A percentile compares a stretch with the other conserved stretches of the same genome.
phyloP scores from a whole-genome alignment of 2,113 vertebrate species.

The Cololabis saira region DNA sequence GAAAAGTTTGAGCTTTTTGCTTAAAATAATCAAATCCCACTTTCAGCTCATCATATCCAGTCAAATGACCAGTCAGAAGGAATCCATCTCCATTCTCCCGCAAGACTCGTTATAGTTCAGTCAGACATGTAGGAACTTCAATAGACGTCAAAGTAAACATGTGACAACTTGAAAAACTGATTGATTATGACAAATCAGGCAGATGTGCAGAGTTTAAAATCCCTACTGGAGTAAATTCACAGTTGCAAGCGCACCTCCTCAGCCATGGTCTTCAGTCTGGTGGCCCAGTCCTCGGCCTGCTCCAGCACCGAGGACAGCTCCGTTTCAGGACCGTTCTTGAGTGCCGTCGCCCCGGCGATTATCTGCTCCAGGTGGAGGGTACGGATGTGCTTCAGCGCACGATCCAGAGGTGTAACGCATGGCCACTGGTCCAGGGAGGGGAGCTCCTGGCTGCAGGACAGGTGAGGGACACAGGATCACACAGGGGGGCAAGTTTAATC shows the following conservation, averaged over 20 bases:
- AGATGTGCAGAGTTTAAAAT: no score
- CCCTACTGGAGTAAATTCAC: background rate
- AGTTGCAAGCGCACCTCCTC: conserved; percentile 85
- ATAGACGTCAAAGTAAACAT: no score
- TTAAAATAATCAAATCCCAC: no score
- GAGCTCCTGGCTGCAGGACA: conserved; percentile 81
- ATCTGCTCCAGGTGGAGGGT: conserved; percentile 87
- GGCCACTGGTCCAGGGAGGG: conserved; percentile 72
- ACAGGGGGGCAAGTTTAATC: no score
- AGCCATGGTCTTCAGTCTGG: conserved; percentile 81
- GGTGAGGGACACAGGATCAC: background rate
- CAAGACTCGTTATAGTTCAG: no score
- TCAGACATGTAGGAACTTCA: no score
- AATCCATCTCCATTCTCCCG: no score
- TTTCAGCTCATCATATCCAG: no score
- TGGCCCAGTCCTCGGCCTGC: conserved; percentile 92
- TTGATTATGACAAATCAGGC: no score
- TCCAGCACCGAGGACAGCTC: conserved; percentile 81
- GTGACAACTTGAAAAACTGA: no score
- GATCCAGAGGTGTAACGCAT: conserved; percentile 88
- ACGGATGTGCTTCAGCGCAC: conserved; percentile 83
- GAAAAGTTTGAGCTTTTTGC: no score
- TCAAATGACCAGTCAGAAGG: no score
- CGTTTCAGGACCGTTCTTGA: conserved; percentile 81
- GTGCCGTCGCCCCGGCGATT: conserved; percentile 72